Percentiles rank a stretch among this genome's conserved stretches.
Conservation (phyloP, 2,113 vertebrate species). For the Gymnorhina tibicen region DNA sequence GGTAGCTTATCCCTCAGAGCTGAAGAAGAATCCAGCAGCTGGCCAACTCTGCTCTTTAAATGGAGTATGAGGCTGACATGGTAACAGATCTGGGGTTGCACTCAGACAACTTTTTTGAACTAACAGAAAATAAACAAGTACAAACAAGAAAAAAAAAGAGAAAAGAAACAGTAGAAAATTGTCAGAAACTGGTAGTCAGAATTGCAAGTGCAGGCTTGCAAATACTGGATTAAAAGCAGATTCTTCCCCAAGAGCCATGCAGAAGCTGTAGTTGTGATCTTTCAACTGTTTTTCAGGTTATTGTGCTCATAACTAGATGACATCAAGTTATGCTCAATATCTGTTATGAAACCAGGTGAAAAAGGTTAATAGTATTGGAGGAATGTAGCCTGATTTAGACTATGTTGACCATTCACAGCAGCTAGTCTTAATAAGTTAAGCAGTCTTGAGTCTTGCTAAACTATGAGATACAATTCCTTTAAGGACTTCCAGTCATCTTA, state of each 20-base stretch:
- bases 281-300: background rate
- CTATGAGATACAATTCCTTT: background rate
- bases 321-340: background rate
- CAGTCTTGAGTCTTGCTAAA: background rate
- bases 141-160: background rate
- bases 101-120: background rate
- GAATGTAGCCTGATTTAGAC: background rate
- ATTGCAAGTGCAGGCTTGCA: background rate
- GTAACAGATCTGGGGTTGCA: background rate
- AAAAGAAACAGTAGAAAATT: background rate
- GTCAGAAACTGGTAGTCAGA: background rate
- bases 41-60: background rate
- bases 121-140: background rate
- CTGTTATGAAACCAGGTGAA: background rate
- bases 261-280: background rate
- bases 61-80: accelerated
- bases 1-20: background rate
- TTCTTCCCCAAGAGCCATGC: background rate
- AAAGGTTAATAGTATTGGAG: background rate
- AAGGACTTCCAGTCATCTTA: background rate
- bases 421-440: background rate
- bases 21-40: background rate
- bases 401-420: background rate
- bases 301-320: background rate
- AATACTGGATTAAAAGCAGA: background rate